Conservation (phyloP, 2,797 vertebrate genomes). For the Cynodonichthys magdalenae region DNA sequence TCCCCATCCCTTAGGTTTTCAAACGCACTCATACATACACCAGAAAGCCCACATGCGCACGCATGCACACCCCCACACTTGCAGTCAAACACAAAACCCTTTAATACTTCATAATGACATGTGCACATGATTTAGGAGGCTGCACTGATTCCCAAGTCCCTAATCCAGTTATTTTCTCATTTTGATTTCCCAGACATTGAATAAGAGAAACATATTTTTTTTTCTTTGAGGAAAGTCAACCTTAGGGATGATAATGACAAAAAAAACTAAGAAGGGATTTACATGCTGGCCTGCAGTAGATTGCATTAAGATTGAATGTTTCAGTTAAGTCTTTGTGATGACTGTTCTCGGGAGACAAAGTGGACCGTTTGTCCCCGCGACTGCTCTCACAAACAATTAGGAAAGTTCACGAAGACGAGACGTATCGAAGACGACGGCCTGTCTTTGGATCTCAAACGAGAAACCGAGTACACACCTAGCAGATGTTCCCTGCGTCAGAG, state of each 20-base stretch:
- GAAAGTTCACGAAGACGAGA: constrained; percentile 62
- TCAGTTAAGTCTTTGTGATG: constrained; percentile 65
- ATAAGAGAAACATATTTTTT: constrained; percentile 81
- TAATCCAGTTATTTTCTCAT: constrained; percentile 85
- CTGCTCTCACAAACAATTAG: constrained; percentile 58
- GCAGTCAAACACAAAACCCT: constrained; percentile 71
- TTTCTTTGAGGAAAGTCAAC: constrained; percentile 73
- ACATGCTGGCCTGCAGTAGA: constrained; percentile 73
- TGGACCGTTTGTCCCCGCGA: constrained; percentile 53
- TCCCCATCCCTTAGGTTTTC: constrained; percentile 75
- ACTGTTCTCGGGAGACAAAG: constrained; percentile 64
- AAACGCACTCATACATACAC: constrained; percentile 67
- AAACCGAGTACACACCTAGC: constrained; percentile 37
- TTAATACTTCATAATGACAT: constrained; percentile 82
- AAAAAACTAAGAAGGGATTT: constrained; percentile 77
- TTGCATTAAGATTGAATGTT: constrained; percentile 76
- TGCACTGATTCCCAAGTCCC: constrained; percentile 79
- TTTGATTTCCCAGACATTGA: constrained; percentile 81
- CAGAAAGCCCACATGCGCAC: constrained; percentile 35
- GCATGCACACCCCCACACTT: constrained; percentile 42
- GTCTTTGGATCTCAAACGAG: constrained; percentile 43
- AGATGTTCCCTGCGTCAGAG: constrained; percentile 61
- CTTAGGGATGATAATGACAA: constrained; percentile 76
- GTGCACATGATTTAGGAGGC: constrained; percentile 80
- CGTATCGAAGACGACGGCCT: constrained; percentile 58